These are phyloP conservation scores for Lethocerus indicus DNA, from an alignment of 1,140 invertebrate genomes.

Conservation along the genomic window DNA sequence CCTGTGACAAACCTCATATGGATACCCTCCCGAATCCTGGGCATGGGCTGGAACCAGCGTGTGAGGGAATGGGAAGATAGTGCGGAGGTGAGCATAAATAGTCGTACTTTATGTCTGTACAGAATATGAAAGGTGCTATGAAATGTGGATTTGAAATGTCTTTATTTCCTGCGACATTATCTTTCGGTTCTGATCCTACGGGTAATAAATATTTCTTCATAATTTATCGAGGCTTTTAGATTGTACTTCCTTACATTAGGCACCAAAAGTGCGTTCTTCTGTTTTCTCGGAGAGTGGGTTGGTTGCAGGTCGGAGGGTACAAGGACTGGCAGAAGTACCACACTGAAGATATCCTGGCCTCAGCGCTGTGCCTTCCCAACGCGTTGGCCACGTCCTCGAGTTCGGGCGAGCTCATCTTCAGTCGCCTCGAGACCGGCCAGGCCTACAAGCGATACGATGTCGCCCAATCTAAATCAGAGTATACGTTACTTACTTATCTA, in stretches of 20 bases:
- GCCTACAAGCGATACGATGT: slow-evolving; percentile 28
- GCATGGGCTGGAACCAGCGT: too few relatives aligned
- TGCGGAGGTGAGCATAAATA: too few relatives aligned
- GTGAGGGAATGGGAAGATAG: too few relatives aligned
- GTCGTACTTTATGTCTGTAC: too few relatives aligned
- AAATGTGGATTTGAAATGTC: too few relatives aligned
- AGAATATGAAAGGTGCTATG: too few relatives aligned
- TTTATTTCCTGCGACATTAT: too few relatives aligned
- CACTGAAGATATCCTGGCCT: slow-evolving; percentile 50
- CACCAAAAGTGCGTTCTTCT: slow-evolving; percentile 50
- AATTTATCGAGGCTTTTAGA: neutral
- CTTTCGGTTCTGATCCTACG: neutral
- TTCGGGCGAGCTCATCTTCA: slow-evolving; percentile 59
- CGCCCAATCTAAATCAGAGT: slow-evolving; percentile 3
- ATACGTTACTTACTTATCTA: neutral
- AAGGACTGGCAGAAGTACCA: slow-evolving; percentile 49
- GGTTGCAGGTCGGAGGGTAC: slow-evolving; percentile 28
- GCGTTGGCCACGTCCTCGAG: slow-evolving; percentile 46
- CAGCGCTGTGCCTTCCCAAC: slow-evolving; percentile 34
- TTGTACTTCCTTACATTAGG: neutral
- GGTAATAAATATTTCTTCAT: neutral
- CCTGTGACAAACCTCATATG: too few relatives aligned
- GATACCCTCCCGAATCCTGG: too few relatives aligned
- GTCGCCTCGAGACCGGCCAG: slow-evolving; percentile 54
- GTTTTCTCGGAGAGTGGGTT: slow-evolving; percentile 49